A percentile compares a stretch with the other conserved stretches of the same genome.
Conservation (phyloP, 2,797 vertebrate genomes). For the Semaprochilodus insignis region DNA sequence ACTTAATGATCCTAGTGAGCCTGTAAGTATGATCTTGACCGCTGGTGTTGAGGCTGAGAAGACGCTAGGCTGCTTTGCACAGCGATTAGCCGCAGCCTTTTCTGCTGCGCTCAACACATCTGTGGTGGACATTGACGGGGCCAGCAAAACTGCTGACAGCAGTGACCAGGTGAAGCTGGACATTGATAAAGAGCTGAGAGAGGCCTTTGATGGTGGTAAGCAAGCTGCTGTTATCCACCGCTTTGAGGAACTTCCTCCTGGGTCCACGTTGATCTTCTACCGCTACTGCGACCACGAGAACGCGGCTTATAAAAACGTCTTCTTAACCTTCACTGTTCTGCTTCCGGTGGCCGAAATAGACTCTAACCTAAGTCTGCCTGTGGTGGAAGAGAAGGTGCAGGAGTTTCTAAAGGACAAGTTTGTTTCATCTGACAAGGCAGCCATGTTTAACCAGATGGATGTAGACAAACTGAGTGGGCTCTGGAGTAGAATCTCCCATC, state of each 20-base stretch:
- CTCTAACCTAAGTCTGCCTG: conserved; percentile 60
- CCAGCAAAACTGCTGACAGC: conserved; percentile 66
- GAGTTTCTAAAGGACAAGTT: conserved; percentile 84
- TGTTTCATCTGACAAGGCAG: conserved; percentile 58
- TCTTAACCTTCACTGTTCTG: conserved; percentile 88
- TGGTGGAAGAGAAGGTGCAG: conserved; percentile 86
- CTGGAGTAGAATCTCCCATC: conserved; percentile 94
- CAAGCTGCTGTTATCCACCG: conserved; percentile 85
- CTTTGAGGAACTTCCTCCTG: conserved; percentile 87
- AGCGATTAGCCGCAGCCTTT: conserved; percentile 78
- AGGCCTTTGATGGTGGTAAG: conserved; percentile 79
- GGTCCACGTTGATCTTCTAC: conserved; percentile 93
- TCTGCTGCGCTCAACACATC: conserved; percentile 75
- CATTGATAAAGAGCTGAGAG: conserved; percentile 81
- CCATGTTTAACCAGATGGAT: conserved; percentile 83
- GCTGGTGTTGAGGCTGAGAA: conserved; percentile 76
- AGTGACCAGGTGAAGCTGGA: conserved; percentile 84
- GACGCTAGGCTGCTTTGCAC: conserved; percentile 87
- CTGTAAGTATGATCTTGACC: conserved; percentile 86
- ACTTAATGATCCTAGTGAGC: conserved; percentile 77
- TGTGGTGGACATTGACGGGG: conserved; percentile 78
- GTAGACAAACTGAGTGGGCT: conserved; percentile 87
- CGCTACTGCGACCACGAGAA: conserved; percentile 95
- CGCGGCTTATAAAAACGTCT: conserved; percentile 86
- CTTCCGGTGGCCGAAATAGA: conserved; percentile 80